phyloP scores from a whole-genome alignment of 35 echinoderm and acorn worm species.

The Apostichopus californicus region DNA sequence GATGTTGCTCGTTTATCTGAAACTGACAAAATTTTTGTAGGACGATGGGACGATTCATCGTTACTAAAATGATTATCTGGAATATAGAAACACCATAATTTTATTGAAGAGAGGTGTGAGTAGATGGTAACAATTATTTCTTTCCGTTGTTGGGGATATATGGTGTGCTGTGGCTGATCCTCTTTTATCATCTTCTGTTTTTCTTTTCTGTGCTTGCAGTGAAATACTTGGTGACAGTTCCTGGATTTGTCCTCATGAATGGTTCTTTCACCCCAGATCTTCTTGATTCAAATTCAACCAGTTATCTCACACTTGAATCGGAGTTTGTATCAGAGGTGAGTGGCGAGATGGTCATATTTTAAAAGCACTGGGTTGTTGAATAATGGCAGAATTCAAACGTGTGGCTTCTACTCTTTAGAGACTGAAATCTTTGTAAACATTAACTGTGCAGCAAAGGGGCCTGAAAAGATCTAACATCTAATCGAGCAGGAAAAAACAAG shows the following conservation, averaged over 20 bases:
- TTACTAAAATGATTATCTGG: too few species aligned
- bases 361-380: too few species aligned
- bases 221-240: neutral
- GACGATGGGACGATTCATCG: too few species aligned
- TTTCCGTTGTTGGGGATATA: neutral
- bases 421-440: too few species aligned
- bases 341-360: neutral
- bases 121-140: neutral
- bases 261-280: conserved; percentile 25
- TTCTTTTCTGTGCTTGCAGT: neutral
- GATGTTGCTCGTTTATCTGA: too few species aligned
- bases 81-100: too few species aligned
- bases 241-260: conserved; percentile 20
- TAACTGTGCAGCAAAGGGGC: too few species aligned
- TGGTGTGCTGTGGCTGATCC: neutral
- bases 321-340: conserved; percentile 36
- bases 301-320: neutral
- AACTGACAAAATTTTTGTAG: too few species aligned
- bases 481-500: too few species aligned
- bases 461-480: too few species aligned
- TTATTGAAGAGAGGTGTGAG: neutral
- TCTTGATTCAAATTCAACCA: neutral
- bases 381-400: too few species aligned
- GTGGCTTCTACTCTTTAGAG: too few species aligned
- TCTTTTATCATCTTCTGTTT: neutral